Base-by-base conservation (phyloP, 2,113 vertebrate species). In the Mirza zaza region DNA sequence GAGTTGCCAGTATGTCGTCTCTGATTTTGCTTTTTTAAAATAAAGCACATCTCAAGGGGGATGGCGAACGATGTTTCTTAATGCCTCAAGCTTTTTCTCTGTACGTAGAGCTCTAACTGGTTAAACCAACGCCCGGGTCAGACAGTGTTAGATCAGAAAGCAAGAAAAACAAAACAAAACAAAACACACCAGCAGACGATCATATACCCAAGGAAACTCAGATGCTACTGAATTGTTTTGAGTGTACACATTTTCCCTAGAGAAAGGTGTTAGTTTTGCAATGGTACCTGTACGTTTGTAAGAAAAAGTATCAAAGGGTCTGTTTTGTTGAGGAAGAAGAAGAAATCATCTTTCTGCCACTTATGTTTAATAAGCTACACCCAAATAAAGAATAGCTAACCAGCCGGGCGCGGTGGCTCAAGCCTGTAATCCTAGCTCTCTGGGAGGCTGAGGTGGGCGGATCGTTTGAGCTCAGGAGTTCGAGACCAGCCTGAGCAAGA, bases 71-170 rank as follows among this genome's bases (percentile, higher is more conserved):
- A 55, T 8, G 2, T n/a, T 84, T 34, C 45, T 59, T 59, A 55
- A 52, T 21, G 71, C 25, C 25, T 21, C 0, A 0, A 68, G n/a
- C 13, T 87, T 93, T 93, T 92, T 75, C 42, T 87, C 55, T 52
- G 2, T 32, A 15, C 13, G 7, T 13, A 34, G 20, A 25, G n/a
- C 23, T 83, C 75, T 63, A 59, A 61, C 9, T 9, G 9, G 50
- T 63, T 34, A 93, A 89, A 77, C 42, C 77, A 76, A 87, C 91
- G 59, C 65, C 80, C 25, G 27, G 23, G 32, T 81, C 52, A 68
- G 52, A 77, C 36, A 8, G 27, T 17, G 73, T 93, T 27, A 80
- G n/a, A 85, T 70, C 57, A 76, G 77, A 95, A 96, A 95, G n/a
- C 57, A 84, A 75, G 42, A 67, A 82, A 96, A 81, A n/a, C 75